A percentile compares a stretch with the other conserved stretches of the same genome.
Evolutionary conservation across 2,113 vertebrate genomes (phyloP).

Genomic region (Seriola quinqueradiata): DNA sequence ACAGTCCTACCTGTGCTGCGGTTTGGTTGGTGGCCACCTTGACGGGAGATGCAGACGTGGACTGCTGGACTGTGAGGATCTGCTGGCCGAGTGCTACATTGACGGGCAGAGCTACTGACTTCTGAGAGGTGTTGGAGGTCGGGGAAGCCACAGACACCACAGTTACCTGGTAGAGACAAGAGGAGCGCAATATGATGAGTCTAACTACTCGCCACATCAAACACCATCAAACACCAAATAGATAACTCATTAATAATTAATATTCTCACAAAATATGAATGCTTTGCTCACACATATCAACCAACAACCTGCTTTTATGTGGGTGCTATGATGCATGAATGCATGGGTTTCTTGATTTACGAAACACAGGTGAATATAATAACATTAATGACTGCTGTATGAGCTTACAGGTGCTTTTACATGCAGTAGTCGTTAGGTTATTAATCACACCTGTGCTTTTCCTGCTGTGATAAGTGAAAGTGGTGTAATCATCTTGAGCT

Average conservation of each 20-base stretch:
- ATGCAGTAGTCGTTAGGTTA: too few species aligned
- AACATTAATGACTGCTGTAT: too few species aligned
- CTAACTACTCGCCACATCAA: not conserved
- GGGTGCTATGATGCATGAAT: too few species aligned
- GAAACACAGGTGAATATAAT: too few species aligned
- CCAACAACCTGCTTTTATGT: too few species aligned
- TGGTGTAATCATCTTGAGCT: too few species aligned
- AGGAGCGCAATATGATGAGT: not conserved
- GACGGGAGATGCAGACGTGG: constrained; percentile 88
- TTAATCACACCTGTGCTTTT: too few species aligned
- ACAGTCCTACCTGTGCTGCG: constrained; percentile 83
- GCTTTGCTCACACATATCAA: not conserved
- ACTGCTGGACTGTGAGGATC: constrained; percentile 91
- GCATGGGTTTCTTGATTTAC: too few species aligned
- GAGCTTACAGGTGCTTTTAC: too few species aligned
- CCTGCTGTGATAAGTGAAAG: too few species aligned
- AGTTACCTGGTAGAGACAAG: constrained; percentile 84
- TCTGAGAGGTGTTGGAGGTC: constrained; percentile 89
- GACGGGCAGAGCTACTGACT: constrained; percentile 88
- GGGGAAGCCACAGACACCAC: constrained; percentile 91
- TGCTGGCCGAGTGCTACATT: constrained; percentile 92
- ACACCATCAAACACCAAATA: not conserved
- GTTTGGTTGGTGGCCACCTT: constrained; percentile 87
- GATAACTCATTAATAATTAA: not conserved
- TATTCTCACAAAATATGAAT: too few species aligned